Evolutionary conservation across 2,797 vertebrate genomes (phyloP).

Genomic region (Hybognathus amarus): DNA sequence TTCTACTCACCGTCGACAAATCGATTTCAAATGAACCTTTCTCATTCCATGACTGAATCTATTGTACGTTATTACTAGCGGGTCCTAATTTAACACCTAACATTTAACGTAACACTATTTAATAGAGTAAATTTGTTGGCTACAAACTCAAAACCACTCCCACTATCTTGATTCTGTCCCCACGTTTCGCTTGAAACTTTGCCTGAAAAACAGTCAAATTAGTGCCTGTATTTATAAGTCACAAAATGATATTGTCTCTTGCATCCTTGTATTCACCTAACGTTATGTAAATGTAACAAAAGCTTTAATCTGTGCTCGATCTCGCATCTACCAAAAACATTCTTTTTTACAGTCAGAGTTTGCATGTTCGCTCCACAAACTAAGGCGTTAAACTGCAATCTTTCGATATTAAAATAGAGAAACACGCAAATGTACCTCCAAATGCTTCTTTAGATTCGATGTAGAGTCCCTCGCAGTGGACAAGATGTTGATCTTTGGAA

Average conservation of each 20-base stretch:
- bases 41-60: not conserved
- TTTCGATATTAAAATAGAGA: not conserved
- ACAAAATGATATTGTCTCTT: not conserved
- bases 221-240: not conserved
- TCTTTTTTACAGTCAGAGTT: not conserved
- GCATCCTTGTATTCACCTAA: not conserved
- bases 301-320: not conserved
- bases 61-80: not conserved
- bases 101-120: not conserved
- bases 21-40: not conserved
- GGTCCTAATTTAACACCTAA: not conserved
- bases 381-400: not conserved
- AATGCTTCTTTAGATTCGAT: slow-evolving; percentile 44
- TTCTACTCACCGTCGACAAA: not conserved
- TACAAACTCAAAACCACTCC: slow-evolving; percentile 29
- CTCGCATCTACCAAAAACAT: not conserved
- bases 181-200: slow-evolving; percentile 20
- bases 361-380: not conserved
- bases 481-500: slow-evolving; percentile 39
- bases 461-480: slow-evolving; percentile 35
- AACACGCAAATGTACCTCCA: slow-evolving; percentile 20
- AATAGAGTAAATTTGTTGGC: not conserved
- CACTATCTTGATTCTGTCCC: not conserved
- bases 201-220: not conserved
- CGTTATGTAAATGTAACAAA: not conserved